Conservation (phyloP, 1,140 invertebrate species). For the Eurosta solidaginis region DNA sequence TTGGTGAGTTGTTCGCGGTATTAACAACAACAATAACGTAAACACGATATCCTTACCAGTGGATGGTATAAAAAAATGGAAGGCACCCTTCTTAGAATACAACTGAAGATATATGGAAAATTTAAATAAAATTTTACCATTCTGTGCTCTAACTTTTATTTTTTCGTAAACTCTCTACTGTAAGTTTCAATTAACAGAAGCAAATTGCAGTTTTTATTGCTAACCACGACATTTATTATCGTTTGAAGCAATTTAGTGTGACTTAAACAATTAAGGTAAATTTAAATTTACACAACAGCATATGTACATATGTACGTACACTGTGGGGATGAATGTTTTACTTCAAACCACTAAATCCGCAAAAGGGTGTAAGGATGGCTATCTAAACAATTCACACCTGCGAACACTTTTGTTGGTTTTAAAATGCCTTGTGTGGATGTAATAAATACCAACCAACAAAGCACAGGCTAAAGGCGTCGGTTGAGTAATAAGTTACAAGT, state of each 20-base stretch:
- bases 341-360: background rate
- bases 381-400: slow-evolving; percentile 22
- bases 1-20: too few relatives aligned
- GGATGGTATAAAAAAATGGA: too few relatives aligned
- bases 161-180: too few relatives aligned
- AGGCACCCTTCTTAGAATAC: background rate
- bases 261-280: background rate
- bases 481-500: background rate
- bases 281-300: background rate
- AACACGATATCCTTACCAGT: too few relatives aligned
- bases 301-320: too few relatives aligned
- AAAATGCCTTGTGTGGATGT: slow-evolving; percentile 1
- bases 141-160: too few relatives aligned
- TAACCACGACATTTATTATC: slow-evolving; percentile 5
- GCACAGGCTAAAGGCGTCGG: background rate
- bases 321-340: background rate
- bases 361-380: background rate
- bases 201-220: background rate
- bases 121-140: background rate
- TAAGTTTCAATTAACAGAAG: background rate
- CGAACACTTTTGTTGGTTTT: slow-evolving; percentile 2
- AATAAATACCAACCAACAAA: background rate
- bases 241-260: background rate
- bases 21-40: too few relatives aligned
- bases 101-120: background rate